Percentiles rank a stretch among this genome's conserved stretches.
phyloP scores from a whole-genome alignment of 1,140 invertebrate species.

The Eriocheir sinensis region DNA sequence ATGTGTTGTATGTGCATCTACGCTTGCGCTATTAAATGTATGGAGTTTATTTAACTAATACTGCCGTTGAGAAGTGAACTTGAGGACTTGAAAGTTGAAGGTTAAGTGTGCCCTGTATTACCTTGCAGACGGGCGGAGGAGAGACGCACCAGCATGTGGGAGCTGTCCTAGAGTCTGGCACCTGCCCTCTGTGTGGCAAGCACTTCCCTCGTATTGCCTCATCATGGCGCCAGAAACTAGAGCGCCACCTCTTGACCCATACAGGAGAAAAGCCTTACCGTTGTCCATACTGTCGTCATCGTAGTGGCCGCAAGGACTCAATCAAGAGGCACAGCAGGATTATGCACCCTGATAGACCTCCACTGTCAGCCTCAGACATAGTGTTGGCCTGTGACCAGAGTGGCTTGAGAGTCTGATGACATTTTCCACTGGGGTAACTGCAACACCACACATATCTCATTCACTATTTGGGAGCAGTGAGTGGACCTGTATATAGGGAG shows the following conservation, averaged over 20 bases:
- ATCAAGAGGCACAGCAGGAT: conserved; percentile 75
- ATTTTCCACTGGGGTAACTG: conserved; percentile 38
- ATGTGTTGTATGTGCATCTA: background rate
- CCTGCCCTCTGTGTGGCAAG: conserved; percentile 76
- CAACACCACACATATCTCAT: conserved; percentile 7
- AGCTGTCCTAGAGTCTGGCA: conserved; percentile 70
- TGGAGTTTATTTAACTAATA: conserved; percentile 30
- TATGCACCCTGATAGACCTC: conserved; percentile 74
- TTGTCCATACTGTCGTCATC: conserved; percentile 74
- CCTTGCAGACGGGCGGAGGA: conserved; percentile 72
- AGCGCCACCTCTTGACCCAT: conserved; percentile 76
- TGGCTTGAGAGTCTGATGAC: conserved; percentile 48
- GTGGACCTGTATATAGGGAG: conserved; percentile 36
- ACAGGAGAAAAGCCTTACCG: conserved; percentile 77
- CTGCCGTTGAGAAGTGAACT: conserved; percentile 42
- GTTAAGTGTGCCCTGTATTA: conserved; percentile 75
- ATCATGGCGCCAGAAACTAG: conserved; percentile 78
- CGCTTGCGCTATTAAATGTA: background rate
- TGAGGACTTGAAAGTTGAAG: conserved; percentile 47
- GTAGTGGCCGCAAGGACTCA: conserved; percentile 77
- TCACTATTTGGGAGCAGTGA: conserved; percentile 37
- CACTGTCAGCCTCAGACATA: conserved; percentile 67
- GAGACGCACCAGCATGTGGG: conserved; percentile 61
- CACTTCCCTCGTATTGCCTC: conserved; percentile 73
- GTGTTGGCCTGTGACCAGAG: conserved; percentile 65